Evolutionary conservation across 2,113 vertebrate species (phyloP).

Genomic region (Pygoscelis adeliae): DNA sequence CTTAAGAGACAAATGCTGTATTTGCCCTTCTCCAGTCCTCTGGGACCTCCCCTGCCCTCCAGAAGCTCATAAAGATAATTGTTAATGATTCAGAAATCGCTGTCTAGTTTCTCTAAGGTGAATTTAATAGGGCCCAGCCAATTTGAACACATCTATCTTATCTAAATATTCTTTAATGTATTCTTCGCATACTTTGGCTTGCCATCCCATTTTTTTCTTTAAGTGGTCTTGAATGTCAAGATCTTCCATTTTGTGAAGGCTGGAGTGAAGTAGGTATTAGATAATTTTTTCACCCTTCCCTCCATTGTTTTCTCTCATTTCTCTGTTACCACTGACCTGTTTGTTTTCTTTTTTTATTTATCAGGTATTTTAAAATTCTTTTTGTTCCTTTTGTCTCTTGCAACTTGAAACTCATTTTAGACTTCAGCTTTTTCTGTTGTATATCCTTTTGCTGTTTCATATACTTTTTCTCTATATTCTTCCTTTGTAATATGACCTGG

Average conservation of each 20-base stretch:
- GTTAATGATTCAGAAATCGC: background rate
- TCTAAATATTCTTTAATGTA: background rate
- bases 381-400: background rate
- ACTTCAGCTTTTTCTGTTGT: background rate
- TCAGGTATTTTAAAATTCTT: background rate
- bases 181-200: background rate
- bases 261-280: background rate
- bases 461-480: background rate
- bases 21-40: background rate
- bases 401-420: background rate
- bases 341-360: background rate
- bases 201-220: background rate
- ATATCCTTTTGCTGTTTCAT: background rate
- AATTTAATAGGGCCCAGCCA: background rate
- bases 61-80: constrained; percentile 14
- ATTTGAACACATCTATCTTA: background rate
- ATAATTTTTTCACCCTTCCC: background rate
- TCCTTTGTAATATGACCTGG: background rate
- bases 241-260: background rate
- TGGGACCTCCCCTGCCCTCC: background rate
- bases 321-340: background rate
- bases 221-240: background rate
- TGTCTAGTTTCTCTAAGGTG: background rate
- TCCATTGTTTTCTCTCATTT: background rate
- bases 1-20: background rate